These are phyloP conservation scores for Busseola fusca DNA, from an alignment of 2,888 invertebrate species.

Conservation along the genomic window DNA sequence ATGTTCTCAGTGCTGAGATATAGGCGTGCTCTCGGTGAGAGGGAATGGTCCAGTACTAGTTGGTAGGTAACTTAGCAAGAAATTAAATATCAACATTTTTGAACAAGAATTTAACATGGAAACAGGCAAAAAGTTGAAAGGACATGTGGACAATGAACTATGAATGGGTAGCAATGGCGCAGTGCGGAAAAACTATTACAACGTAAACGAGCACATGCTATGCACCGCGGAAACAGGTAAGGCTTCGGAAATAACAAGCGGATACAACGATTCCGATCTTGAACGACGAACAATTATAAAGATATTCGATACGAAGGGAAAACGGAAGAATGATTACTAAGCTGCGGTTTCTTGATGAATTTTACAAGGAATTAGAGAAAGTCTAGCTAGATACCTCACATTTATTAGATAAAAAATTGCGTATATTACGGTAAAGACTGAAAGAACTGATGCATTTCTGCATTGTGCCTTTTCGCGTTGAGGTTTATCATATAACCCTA, in stretches of 20 bases:
- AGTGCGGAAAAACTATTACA: constrained; percentile 62
- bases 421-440: not conserved
- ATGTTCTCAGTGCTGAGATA: too few relatives aligned
- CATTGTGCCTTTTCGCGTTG: too few relatives aligned
- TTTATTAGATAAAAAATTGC: not conserved
- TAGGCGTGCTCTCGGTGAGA: not conserved
- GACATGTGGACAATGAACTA: constrained; percentile 54
- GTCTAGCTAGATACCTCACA: not conserved
- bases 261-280: constrained; percentile 40
- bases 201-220: constrained; percentile 55
- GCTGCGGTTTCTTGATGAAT: not conserved
- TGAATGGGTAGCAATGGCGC: constrained; percentile 64
- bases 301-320: constrained; percentile 25
- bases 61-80: not conserved
- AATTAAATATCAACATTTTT: not conserved
- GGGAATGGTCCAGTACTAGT: not conserved
- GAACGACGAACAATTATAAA: constrained; percentile 31
- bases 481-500: not conserved
- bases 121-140: constrained; percentile 32
- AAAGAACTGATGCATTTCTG: not conserved
- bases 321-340: constrained; percentile 6
- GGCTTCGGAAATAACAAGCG: constrained; percentile 54
- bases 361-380: constrained; percentile 7
- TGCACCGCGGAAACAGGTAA: constrained; percentile 62
- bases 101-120: not conserved